Evolutionary conservation across 2,113 vertebrate species (phyloP), one percentile per base, ranked within the genome.

Genomic region (Oncorhynchus nerka): DNA sequence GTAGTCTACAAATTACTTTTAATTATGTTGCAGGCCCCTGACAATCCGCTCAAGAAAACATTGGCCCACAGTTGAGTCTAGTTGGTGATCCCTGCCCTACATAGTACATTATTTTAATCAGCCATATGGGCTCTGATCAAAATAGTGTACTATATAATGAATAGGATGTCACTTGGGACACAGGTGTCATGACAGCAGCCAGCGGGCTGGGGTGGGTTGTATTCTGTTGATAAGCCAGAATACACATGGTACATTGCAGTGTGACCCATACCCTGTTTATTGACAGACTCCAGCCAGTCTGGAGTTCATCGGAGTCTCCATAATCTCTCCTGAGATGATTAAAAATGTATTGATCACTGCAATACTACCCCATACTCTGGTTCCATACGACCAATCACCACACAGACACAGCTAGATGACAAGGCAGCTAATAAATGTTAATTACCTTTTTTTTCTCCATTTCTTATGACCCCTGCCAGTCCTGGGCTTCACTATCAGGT

Each of bases 281-380:
- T 93, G 93, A 94, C 92, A 91, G 92, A 93, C 93, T 94, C 92
- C 92, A 90, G 91, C 87, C 92, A 90, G 93, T 93, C 93, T 94
- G 92, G 89, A 93, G 93, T 93, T 92, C 90, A 94, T 92, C 69
- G 69, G 78, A 87, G 85, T 88, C 87, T 78, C 68, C 51, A 85
- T 92, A 92, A 94, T 94, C 92, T 88, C 84, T 76, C 85, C 55
- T 76, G 84, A 88, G 88, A 70, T 82, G 86, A 94, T 94, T 92
- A 94, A 93, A 89, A 81, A 94, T 93, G 91, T 87, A 94, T 90
- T 92, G 89, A 94, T 90, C 86, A 77, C 76, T 24, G 77, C 79
- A 74, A 85, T 72, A 77, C 87, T 89, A 91, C 89, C 88, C 2
- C 67, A 73, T 79, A 74, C 85, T 76, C 79, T 80, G 81, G 55